Base-by-base conservation (phyloP, 2,797 vertebrate genomes). In the Hippoglossus hippoglossus region DNA sequence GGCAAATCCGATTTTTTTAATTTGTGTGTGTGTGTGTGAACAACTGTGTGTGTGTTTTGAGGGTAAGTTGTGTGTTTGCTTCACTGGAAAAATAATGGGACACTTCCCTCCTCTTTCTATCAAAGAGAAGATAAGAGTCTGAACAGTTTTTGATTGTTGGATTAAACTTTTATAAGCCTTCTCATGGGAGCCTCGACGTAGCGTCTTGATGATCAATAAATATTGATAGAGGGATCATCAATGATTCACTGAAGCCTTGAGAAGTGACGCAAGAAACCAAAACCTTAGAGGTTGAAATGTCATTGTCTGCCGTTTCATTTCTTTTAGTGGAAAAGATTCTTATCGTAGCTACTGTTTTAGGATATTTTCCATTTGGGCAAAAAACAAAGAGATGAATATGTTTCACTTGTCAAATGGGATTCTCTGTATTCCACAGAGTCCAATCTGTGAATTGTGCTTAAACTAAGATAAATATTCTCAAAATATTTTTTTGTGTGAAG, bases 151-250 rank as follows among this genome's bases (percentile, higher is more conserved):
- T 86, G 90, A 91, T 91, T 79, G 81, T 69, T 59, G 5, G 60
- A 90, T 93, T 83, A 91, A 93, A 87, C 61, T 88, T 91, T 88
- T 52, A 93, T 86, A 28, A 89, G 73, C 58, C 49, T 64, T 70
- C 10, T 6, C 53, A 75, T 68, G 31, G 64, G 56, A 67, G 69
- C 51, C 52, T 81, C 75, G 55, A 66, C 26, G 9, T 57, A 47
- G 50, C 31, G 61, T 62, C 77, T 76, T 88, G 85, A 93, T 88
- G 82, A 90, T 91, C 86, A 87, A 92, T 93, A 91, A 92, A 93
- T 93, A 93, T 93, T 93, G 86, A 92, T 87, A 69, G 60, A 49
- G 31, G 12, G 10, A 55, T 80, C 74, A 84, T 92, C 57, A 84
- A 90, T 90, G 47, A 84, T 93, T 90, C 51, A 93, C 82, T 52